Evolutionary conservation across 2,113 vertebrate species (phyloP), one percentile per base, ranked within the genome.

Genomic region (Saguinus imperator): DNA sequence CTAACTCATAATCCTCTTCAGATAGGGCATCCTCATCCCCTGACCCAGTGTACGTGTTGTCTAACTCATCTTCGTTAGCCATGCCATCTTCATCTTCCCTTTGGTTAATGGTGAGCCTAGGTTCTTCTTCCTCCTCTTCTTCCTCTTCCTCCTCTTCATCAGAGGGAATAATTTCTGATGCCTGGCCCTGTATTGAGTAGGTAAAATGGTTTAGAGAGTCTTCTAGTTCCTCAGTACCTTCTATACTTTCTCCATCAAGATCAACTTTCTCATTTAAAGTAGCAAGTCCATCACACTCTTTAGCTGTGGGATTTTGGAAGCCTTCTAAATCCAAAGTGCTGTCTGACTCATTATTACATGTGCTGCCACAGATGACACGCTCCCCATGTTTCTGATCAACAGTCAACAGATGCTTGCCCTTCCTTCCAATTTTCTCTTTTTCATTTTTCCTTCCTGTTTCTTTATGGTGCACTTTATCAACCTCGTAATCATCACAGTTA

Each of bases 11-110:
- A n/a, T 98, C 98, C 88, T 99, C 99, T 79, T 99, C 99, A 89
- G 99, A 99, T 10, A 99, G 87, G 35, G 98, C 96, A 50, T 98
- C 97, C 11, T 99, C 99, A n/a, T 99, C 99, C 83, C 98, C 99
- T 82, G 99, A 99, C 37, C 98, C 98, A 76, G 98, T 98, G 1
- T 97, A 99, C 0, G 97, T 96, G 8, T 96, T 98, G 87, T 98
- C 98, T 87, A 99, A 97, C 20, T 99, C 99, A 90, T 99, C 98
- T 96, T 98, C 99, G 57, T 98, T 97, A 98, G 97, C 98, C 58
- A 98, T 2, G n/a, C 97, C 97, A 87, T 98, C 97, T 70, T 98
- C 55, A 70, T 98, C 98, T 20, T 96, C 94, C 77, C 97, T 94
- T 83, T 55, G 85, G 20, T 97, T 98, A 11, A 97, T 13, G 43